Conservation (phyloP, 2,113 vertebrate species). For the Zosterops japonicus region DNA sequence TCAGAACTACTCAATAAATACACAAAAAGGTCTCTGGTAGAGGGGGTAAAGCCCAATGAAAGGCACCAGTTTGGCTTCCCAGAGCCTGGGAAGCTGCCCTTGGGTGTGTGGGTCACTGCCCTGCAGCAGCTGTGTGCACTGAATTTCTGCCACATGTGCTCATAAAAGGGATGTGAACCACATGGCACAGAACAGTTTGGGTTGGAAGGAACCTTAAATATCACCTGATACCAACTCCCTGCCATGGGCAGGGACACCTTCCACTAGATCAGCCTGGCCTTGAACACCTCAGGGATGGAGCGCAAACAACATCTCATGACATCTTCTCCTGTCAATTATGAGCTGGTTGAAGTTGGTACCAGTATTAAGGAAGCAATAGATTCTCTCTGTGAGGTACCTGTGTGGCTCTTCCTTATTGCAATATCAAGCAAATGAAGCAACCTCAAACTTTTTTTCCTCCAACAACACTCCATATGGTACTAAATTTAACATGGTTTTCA, state of each 20-base stretch:
- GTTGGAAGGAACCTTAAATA: background rate
- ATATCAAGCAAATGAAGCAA: background rate
- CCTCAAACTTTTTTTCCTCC: background rate
- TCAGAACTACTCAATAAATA: background rate
- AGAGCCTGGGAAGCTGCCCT: background rate
- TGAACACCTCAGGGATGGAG: background rate
- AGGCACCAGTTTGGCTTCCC: background rate
- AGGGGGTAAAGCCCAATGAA: background rate
- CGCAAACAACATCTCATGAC: background rate
- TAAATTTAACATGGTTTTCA: background rate
- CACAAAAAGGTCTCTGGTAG: background rate
- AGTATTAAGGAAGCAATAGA: background rate
- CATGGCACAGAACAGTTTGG: background rate
- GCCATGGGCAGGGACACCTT: background rate
- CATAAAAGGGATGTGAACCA: background rate
- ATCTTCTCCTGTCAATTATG: background rate
- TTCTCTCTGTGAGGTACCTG: background rate
- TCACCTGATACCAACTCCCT: background rate
- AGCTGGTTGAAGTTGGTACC: background rate
- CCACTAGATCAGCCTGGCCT: background rate
- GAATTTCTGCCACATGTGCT: accelerated
- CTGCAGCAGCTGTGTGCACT: background rate
- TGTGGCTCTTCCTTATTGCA: background rate
- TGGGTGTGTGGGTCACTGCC: background rate
- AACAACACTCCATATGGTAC: background rate